A percentile compares a stretch with the other conserved stretches of the same genome.
These are phyloP conservation scores for Selenia dentaria DNA, from an alignment of 2,888 invertebrate species.

Conservation along the genomic window DNA sequence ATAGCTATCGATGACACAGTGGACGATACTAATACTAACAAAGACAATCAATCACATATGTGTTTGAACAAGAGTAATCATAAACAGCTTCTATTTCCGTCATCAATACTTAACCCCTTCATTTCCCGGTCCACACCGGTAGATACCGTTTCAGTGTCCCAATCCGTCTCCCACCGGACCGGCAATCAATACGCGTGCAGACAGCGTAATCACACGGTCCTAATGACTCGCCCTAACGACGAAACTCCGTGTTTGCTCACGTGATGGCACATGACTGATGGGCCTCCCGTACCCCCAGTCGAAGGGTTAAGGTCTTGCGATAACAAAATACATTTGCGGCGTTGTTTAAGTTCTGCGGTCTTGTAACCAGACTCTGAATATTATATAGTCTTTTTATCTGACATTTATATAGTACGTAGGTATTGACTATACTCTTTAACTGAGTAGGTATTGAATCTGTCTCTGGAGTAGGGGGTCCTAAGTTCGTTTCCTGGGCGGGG, in stretches of 20 bases:
- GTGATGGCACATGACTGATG: conserved; percentile 46
- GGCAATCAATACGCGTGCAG: conserved; percentile 51
- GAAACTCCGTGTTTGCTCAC: conserved; percentile 51
- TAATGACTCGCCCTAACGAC: conserved; percentile 52
- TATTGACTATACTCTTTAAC: too few relatives aligned
- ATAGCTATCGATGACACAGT: too few relatives aligned
- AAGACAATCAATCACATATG: conserved; percentile 17
- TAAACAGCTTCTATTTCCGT: not conserved
- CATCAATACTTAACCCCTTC: conserved; percentile 18
- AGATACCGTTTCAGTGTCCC: not conserved
- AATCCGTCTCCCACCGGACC: conserved; percentile 4
- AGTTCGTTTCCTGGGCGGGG: too few relatives aligned
- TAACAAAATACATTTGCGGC: not conserved
- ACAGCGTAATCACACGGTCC: conserved; percentile 47
- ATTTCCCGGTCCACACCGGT: not conserved
- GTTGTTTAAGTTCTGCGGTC: not conserved
- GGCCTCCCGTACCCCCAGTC: conserved; percentile 5
- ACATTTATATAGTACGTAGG: too few relatives aligned
- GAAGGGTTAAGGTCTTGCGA: conserved; percentile 19
- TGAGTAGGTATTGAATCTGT: too few relatives aligned
- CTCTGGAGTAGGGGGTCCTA: too few relatives aligned
- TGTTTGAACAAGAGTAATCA: conserved; percentile 20
- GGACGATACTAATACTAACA: conserved; percentile 12
- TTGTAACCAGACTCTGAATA: not conserved
- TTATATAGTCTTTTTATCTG: too few relatives aligned